Conservation (phyloP, 2,113 vertebrate species). For the Lathamus discolor region DNA sequence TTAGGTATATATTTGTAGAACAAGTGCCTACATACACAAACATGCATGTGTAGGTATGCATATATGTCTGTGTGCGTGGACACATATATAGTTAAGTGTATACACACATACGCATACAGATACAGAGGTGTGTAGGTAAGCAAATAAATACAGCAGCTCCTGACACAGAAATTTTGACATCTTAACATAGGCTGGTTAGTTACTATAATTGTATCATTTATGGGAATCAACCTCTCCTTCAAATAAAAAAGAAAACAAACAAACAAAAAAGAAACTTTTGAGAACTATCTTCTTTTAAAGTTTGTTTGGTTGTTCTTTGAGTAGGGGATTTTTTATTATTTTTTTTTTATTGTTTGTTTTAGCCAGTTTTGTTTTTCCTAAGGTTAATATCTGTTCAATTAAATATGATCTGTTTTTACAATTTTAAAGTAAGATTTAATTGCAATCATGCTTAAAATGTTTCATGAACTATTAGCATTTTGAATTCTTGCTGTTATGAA, state of each 20-base stretch:
- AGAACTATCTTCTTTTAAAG: neutral
- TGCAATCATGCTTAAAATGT: neutral
- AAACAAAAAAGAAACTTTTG: neutral
- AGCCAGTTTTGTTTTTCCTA: neutral
- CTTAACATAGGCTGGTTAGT: neutral
- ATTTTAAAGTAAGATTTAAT: constrained; percentile 19
- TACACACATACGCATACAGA: neutral
- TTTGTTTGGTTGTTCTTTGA: neutral
- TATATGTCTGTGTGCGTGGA: neutral
- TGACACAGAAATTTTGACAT: neutral
- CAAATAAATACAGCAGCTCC: neutral
- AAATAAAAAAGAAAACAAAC: neutral
- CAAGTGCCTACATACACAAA: neutral
- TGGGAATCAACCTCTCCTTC: fast-evolving
- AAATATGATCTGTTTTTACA: neutral
- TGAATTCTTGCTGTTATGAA: neutral
- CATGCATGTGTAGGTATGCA: no score
- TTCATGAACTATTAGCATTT: neutral
- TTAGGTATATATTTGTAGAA: neutral
- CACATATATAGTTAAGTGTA: neutral
- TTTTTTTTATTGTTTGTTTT: neutral
- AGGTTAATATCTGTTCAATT: neutral
- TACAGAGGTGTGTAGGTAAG: fast-evolving
- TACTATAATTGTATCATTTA: neutral
- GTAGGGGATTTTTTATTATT: fast-evolving